Evolutionary conservation across 1,140 invertebrate genomes (phyloP), one percentile per base, ranked within the genome.

Genomic region (Babylonia areolata): DNA sequence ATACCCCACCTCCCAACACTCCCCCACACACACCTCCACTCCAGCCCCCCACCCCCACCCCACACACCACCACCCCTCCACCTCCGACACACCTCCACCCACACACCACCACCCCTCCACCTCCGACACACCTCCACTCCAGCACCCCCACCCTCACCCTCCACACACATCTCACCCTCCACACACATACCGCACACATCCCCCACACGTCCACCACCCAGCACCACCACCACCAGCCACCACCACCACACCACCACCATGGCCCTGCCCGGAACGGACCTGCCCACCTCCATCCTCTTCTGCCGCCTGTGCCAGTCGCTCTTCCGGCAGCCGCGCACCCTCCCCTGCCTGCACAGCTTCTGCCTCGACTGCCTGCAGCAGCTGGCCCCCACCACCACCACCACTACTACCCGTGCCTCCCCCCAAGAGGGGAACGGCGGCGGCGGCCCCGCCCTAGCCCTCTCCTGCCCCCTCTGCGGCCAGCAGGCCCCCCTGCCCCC

Each of bases 281-380:
- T 87, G 37, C 81, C 81, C 3, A 51, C 82, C 28, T 84, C 80
- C 20, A 69, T 86, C 46, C 79, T 90, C n/a, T 87, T 89, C 64
- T 91, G 91, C 51, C 86, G 89, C 33, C 69, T 90, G 51, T 91
- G 91, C 77, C 88, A 90, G 33, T 84, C 86, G 51, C 87, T 91
- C 23, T 91, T 88, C 80, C 81, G 86, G 20, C 69, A 90, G 42
- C 87, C 90, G 12, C 90, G 90, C 73, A 75, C 90, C 17, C 79
- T 91, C n/a, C 87, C 90, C 5, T 91, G 91, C 77, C 88, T 91
- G 15, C 91, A 91, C 83, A 91, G 88, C 73, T 91, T 89, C 83
- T 91, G 91, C 85, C 64, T 40, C 1, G 40, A 54, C 12, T 91
- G 91, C 79, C 85, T 91, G 20, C 78, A 84, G 6, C 73, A 87